These are phyloP conservation scores for Epirrhoe alternata DNA, from an alignment of 2,888 invertebrate genomes.

Conservation along the genomic window DNA sequence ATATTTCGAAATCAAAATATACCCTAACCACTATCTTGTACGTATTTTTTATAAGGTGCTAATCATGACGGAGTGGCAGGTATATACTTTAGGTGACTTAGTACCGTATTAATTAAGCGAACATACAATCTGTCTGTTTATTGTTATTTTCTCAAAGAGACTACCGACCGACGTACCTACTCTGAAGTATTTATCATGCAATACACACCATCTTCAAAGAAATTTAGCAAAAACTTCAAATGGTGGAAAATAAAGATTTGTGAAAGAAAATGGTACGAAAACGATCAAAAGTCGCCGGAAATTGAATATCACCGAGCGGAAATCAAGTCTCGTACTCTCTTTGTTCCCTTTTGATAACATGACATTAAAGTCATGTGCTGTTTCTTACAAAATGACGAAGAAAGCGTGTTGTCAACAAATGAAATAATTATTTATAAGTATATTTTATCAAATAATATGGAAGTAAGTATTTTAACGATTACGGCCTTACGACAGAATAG, in stretches of 20 bases:
- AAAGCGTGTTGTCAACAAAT: neutral
- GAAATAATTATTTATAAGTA: neutral
- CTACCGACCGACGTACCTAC: no score
- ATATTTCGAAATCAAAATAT: neutral
- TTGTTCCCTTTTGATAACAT: conserved; percentile 5
- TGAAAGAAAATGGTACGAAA: neutral
- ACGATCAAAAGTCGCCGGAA: conserved; percentile 3
- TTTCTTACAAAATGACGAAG: neutral
- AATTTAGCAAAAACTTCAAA: neutral
- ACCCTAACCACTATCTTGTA: no score
- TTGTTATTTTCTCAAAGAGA: no score
- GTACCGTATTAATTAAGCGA: no score
- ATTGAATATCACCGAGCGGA: conserved; percentile 5
- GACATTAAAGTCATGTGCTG: neutral
- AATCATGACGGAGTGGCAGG: no score
- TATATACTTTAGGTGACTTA: no score
- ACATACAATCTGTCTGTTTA: no score
- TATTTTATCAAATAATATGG: neutral
- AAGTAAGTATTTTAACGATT: no score
- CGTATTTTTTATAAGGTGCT: no score
- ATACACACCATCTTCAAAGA: neutral
- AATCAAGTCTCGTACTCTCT: conserved; percentile 25
- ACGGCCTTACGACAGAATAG: no score
- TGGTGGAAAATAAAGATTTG: neutral
- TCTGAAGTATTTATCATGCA: no score